These are phyloP conservation scores for Lamellibrachia columna DNA, from an alignment of 2,888 invertebrate species.

Conservation along the genomic window DNA sequence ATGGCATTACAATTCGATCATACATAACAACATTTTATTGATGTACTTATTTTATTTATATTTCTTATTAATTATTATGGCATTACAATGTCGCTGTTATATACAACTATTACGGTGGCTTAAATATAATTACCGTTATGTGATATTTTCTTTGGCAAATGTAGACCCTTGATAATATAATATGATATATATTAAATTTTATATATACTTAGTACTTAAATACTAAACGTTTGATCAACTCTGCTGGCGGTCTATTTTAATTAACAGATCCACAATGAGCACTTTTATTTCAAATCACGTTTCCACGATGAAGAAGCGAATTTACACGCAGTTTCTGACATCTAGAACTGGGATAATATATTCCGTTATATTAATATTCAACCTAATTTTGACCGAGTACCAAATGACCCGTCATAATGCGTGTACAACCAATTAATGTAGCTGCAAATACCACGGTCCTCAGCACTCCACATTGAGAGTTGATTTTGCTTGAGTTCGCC, in stretches of 20 bases:
- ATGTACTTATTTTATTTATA: no score
- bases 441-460: neutral
- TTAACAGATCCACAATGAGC: neutral
- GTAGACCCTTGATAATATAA: neutral
- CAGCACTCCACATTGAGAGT: neutral
- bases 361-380: neutral
- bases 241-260: neutral
- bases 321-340: neutral
- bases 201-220: no score
- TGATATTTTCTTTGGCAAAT: neutral
- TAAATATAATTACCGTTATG: neutral
- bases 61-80: no score
- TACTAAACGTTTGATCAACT: neutral
- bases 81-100: neutral
- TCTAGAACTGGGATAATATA: neutral
- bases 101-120: neutral
- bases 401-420: neutral
- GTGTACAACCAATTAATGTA: neutral
- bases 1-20: no score
- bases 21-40: no score
- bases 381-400: neutral
- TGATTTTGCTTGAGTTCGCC: neutral
- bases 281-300: neutral
- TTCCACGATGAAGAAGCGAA: neutral
- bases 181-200: no score